Evolutionary conservation across 2,113 vertebrate genomes (phyloP).

Genomic region (Nibea coibor): DNA sequence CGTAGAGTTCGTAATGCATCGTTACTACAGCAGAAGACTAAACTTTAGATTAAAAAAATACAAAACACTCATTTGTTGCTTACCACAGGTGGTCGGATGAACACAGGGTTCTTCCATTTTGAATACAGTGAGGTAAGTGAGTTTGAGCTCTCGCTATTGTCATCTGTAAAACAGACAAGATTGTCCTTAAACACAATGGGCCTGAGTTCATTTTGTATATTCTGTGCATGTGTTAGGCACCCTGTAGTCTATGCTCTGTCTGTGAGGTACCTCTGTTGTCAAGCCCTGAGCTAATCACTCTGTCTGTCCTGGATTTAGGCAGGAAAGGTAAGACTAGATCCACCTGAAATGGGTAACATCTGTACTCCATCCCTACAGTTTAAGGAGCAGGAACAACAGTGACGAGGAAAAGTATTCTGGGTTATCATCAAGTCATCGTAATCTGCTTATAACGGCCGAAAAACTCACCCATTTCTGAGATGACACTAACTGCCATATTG

Average conservation of each 20-base stretch:
- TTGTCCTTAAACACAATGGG: not conserved
- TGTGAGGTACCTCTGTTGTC: conserved; percentile 84
- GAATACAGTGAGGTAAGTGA: conserved; percentile 88
- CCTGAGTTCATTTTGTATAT: not conserved
- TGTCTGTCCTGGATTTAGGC: conserved; percentile 88
- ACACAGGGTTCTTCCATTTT: conserved; percentile 96
- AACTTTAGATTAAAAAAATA: not conserved
- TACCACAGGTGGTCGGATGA: conserved; percentile 89
- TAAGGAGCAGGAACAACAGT: conserved; percentile 33
- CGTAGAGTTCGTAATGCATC: not conserved
- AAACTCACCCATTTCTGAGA: conserved; percentile 89
- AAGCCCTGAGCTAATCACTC: conserved; percentile 82
- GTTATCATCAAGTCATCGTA: not conserved
- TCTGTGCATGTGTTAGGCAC: not conserved
- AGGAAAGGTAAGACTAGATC: conserved; percentile 92
- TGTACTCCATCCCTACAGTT: conserved; percentile 90
- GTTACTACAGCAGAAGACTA: not conserved
- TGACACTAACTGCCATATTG: conserved; percentile 89
- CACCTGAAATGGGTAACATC: conserved; percentile 94
- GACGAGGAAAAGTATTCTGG: not conserved
- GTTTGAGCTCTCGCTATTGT: conserved; percentile 58
- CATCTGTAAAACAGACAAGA: conserved; percentile 71
- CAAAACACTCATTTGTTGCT: conserved; percentile 6
- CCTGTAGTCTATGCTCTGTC: conserved; percentile 6
- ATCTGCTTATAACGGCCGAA: not conserved